Evolutionary conservation across 2,888 invertebrate species (phyloP), one percentile per base, ranked within the genome.

Genomic region (Athalia cordata): DNA sequence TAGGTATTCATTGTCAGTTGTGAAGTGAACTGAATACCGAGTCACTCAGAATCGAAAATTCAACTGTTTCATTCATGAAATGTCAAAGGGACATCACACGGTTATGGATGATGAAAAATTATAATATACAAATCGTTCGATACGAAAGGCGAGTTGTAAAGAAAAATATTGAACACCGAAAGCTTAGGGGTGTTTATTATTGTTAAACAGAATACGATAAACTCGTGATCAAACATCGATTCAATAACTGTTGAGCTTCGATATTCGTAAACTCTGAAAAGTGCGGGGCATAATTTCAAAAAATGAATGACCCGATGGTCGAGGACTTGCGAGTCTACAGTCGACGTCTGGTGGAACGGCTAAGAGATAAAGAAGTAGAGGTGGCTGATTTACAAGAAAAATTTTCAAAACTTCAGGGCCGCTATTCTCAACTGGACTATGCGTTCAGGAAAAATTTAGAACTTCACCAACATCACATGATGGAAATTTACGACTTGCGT

Each of bases 401-500:
- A 78, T 84, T 85, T 45, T 77, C 70, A 29, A 81, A 85, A 83
- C 83, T 87, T 49, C 78, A 80, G 52, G 77, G 77, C 61, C 87
- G 85, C 81, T 87, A 87, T 78, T 79, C 80, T 52, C 83, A 85
- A 79, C 83, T 85, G 59, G 85, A 87, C 76, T 80, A 81, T 78
- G 85, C 86, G 72, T 87, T 86, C 79, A 80, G 82, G 82, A 84
- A 81, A 78, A 87, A 87, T 81, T 82, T 85, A 78, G 80, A 79
- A 78, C 78, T 81, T 45, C 86, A 86, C 68, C 79, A 78, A 65
- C 81, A 76, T 15, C 82, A 80, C 47, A 85, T 85, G 80, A 79
- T 79, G n/a, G 82, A 82, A 72, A 80, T 86, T 77, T 81, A 83
- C 80, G 83, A 81, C 67, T 70, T 80, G 78, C 82, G 80, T 77